Conservation (phyloP, 2,113 vertebrate species). For the Falco punctatus region DNA sequence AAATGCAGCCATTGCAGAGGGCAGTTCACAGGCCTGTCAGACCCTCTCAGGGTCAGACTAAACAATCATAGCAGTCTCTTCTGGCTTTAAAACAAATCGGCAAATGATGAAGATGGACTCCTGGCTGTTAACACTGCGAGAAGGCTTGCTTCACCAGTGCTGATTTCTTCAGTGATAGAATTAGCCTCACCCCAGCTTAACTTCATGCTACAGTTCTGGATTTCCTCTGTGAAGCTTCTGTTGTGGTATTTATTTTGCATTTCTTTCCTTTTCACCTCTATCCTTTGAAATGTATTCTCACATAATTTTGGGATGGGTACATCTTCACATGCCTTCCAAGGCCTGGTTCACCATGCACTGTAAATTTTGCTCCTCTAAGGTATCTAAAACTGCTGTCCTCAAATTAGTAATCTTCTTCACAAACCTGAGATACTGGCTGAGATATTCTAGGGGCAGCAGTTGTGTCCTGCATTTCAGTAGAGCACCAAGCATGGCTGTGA, state of each 20-base stretch:
- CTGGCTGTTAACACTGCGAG: background rate
- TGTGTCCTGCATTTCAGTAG: background rate
- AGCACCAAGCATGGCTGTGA: background rate
- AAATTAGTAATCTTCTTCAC: background rate
- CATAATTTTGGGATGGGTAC: background rate
- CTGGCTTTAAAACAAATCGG: background rate
- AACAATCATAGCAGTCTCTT: background rate
- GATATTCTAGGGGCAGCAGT: background rate
- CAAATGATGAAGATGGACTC: background rate
- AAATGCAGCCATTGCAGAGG: background rate
- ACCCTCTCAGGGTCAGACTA: background rate
- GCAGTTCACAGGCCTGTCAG: background rate
- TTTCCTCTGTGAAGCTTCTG: conserved; percentile 24
- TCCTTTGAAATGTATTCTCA: conserved; percentile 1
- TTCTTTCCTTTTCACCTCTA: background rate
- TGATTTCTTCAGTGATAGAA: background rate
- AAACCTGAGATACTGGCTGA: background rate
- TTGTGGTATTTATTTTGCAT: conserved; percentile 27
- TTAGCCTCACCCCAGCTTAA: background rate
- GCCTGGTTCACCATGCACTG: background rate
- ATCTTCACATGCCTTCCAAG: background rate
- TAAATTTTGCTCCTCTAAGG: background rate
- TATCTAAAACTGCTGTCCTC: background rate
- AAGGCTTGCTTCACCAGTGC: background rate
- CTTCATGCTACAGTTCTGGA: background rate